Base-by-base conservation (phyloP, 2,888 invertebrate species). In the Nomada fabriciana region DNA sequence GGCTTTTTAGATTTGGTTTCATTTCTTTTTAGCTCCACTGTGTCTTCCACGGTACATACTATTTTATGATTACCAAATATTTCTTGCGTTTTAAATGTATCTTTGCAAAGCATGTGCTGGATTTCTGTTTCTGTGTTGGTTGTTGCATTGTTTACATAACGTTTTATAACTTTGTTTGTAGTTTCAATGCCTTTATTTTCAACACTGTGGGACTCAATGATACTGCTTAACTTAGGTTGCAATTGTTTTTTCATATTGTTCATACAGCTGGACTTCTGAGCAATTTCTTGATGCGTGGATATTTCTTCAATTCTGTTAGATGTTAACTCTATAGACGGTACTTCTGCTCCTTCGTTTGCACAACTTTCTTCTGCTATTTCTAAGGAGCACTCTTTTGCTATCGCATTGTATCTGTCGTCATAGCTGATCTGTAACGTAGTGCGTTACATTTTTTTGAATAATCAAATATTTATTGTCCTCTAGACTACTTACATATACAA, bases 31-130 rank as follows among this genome's bases (percentile, higher is more conserved):
- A 72, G 61, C 18, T 73, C 63, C 61, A 50, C 9, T 63, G 23
- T 52, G 23, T 83, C 69, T 23, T 70, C 60, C 43, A 74, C 72
- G 23, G 72, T 61, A 57, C 86, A 88, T 5, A 83, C 69, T 1
- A 86, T 80, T 84, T 84, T 87, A 65, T 89, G 90, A 75, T 80
- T 86, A 23, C 90, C 76, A 60, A 88, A 86, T 43, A 76, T 84
- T 55, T 89, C 78, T 11, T 63, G 65, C 2, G 77, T 86, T 72
- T 88, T 82, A 65, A 83, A 82, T 1, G 69, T 52, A 70, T 70
- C 65, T 50, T 84, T 82, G 18, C 89, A 86, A 23, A 71, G 75
- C 4, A 77, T 23, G 77, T 84, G 85, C 7, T 71, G 50, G 42
- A 86, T 70, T 23, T 64, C 79, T 43, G 47, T 47, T 47, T 29